These are phyloP conservation scores for Hypomesus transpacificus DNA, from an alignment of 2,113 vertebrate genomes.

Conservation along the genomic window DNA sequence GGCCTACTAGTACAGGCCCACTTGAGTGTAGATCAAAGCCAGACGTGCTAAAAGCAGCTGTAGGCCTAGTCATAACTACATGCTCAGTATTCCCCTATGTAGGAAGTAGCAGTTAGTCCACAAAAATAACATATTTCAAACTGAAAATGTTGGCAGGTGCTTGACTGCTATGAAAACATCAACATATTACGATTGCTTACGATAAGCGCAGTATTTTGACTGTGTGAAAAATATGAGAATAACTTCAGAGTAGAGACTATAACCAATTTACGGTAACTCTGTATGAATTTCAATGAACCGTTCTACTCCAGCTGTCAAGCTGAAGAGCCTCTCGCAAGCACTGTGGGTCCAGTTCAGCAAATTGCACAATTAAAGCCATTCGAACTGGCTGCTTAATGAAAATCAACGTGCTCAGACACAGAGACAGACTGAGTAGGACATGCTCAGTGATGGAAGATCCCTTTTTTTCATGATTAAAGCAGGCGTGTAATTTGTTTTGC, in stretches of 20 bases:
- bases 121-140: too few relatives aligned
- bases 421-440: slow-evolving; percentile 9
- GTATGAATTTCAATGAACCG: slow-evolving; percentile 58
- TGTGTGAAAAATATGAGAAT: neutral
- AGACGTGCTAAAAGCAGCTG: too few relatives aligned
- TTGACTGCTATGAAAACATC: too few relatives aligned
- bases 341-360: slow-evolving; percentile 26
- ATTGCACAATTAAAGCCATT: slow-evolving; percentile 45
- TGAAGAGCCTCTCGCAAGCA: slow-evolving; percentile 23
- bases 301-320: slow-evolving; percentile 39
- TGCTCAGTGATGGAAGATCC: slow-evolving; percentile 3
- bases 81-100: too few relatives aligned
- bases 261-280: neutral
- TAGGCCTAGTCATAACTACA: too few relatives aligned
- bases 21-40: too few relatives aligned
- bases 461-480: slow-evolving; percentile 14
- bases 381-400: slow-evolving; percentile 31
- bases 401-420: slow-evolving; percentile 21
- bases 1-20: too few relatives aligned
- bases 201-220: neutral
- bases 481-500: slow-evolving; percentile 32
- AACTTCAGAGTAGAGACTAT: neutral
- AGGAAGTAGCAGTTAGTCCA: too few relatives aligned
- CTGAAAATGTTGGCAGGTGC: too few relatives aligned
- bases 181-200: too few relatives aligned